These are phyloP conservation scores for Chelonoidis abingdonii DNA, from an alignment of 2,113 vertebrate species.

Conservation along the genomic window DNA sequence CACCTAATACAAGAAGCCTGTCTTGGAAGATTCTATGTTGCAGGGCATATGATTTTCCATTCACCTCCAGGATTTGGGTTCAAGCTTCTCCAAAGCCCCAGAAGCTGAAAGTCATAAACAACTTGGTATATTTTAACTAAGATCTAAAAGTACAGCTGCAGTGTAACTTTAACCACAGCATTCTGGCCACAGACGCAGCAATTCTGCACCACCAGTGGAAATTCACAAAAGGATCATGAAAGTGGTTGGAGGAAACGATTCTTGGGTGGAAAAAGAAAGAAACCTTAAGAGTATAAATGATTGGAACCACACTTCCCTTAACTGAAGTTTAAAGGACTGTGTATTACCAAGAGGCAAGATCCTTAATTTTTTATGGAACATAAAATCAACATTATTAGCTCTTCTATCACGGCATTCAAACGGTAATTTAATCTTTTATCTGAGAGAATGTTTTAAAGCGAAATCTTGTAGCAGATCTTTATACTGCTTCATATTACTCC, in stretches of 20 bases:
- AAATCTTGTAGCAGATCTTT: constrained; percentile 3
- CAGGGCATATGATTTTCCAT: constrained; percentile 1
- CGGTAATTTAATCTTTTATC: constrained; percentile 58
- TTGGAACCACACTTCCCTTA: constrained; percentile 42
- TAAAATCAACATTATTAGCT: constrained; percentile 55
- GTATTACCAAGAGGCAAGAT: constrained; percentile 33
- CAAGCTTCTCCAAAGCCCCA: constrained; percentile 31
- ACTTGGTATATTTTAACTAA: constrained; percentile 33
- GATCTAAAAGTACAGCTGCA: background rate
- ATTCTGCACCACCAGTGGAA: constrained; percentile 40
- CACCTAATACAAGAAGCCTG: constrained; percentile 46
- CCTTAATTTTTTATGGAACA: constrained; percentile 3
- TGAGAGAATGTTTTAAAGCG: constrained; percentile 50
- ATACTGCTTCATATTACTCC: constrained; percentile 18
- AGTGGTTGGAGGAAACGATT: background rate
- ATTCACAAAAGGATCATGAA: background rate
- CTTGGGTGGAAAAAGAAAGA: background rate
- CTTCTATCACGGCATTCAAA: constrained; percentile 51
- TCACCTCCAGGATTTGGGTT: constrained; percentile 40
- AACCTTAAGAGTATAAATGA: background rate
- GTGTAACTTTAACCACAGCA: constrained; percentile 7
- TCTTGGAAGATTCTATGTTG: constrained; percentile 44
- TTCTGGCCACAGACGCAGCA: constrained; percentile 19
- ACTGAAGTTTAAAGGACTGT: constrained; percentile 10
- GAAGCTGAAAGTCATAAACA: constrained; percentile 46